Conservation (phyloP, 2,888 invertebrate genomes). For the Sesia bembeciformis region DNA sequence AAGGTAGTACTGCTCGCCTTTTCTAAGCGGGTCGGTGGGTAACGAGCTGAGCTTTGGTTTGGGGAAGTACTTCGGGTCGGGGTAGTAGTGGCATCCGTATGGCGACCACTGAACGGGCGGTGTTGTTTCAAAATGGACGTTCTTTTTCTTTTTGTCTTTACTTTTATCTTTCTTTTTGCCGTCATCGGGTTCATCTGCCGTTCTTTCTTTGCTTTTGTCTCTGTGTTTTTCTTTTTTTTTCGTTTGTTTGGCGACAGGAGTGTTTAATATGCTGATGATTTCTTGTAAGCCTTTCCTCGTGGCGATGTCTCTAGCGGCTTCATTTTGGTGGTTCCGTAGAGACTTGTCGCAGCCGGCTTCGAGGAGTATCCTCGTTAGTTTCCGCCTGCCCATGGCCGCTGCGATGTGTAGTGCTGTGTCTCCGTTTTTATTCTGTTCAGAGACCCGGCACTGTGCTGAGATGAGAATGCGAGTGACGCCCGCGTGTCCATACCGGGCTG, state of each 20-base stretch:
- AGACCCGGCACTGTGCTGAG: conserved; percentile 89
- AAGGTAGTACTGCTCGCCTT: conserved; percentile 95
- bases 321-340: conserved; percentile 86
- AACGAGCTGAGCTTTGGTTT: conserved; percentile 89
- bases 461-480: conserved; percentile 95
- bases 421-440: conserved; percentile 95
- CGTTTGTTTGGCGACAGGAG: conserved; percentile 56
- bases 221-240: conserved; percentile 55
- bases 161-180: conserved; percentile 56
- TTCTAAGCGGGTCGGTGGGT: conserved; percentile 87
- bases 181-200: conserved; percentile 68
- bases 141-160: conserved; percentile 64
- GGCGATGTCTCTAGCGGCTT: conserved; percentile 93
- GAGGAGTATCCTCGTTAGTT: conserved; percentile 90
- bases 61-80: conserved; percentile 89
- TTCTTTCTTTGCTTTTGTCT: conserved; percentile 70
- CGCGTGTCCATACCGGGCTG: conserved; percentile 96
- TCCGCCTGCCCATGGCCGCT: conserved; percentile 93
- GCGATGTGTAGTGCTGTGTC: conserved; percentile 96
- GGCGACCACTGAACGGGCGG: conserved; percentile 84
- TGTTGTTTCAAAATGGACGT: conserved; percentile 69
- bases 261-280: conserved; percentile 85
- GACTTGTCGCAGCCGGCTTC: conserved; percentile 86
- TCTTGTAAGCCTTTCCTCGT: conserved; percentile 88
- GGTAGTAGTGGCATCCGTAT: conserved; percentile 93